Base-by-base conservation (phyloP, 2,113 vertebrate species). In the Zingel zingel region DNA sequence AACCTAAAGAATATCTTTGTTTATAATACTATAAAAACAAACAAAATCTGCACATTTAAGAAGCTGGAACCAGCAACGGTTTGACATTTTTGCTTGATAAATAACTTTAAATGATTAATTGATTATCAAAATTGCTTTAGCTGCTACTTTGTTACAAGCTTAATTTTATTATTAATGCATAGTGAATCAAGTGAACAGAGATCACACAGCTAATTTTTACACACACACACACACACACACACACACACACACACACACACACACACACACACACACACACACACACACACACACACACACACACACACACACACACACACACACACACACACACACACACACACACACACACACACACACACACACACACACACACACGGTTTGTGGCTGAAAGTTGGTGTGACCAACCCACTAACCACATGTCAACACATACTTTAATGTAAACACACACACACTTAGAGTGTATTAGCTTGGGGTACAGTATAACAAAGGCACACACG, bases 321-420 rank as follows among this genome's bases (percentile, higher is more conserved):
- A 27, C 16, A 48, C 53, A 21, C 68, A 25, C 30, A 30, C 30
- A 81, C 43, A 48, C 54, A 74, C 27, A 81, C 43, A 33, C 54
- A 67, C 21, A 48, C 54, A 74, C 27, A 81, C 43, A 48, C 54
- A 74, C 27, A 81, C 43, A 48, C 54, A 74, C 21, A 30, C 30
- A 30, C 18, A 48, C 33, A 65, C 62, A 65, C 43, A 66, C 47
- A 68, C n/a, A 27, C 12, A 48, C 45, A 16, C 68, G 58, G 27
- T 62, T 53, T 33, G 45, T 45, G 33, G 59, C 19, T 18, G 23
- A 43, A 7, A 48, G 70, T 10, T 21, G 66, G 59, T 72, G 50
- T 33, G 33, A 72, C 66, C n/a, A n/a, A 25, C 59, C 45, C 77
- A 79, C 79, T 36, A 36, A 68, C 71, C 90, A 85, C 88, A 79